Conservation (phyloP, 2,888 invertebrate species). For the Erebia epiphron region DNA sequence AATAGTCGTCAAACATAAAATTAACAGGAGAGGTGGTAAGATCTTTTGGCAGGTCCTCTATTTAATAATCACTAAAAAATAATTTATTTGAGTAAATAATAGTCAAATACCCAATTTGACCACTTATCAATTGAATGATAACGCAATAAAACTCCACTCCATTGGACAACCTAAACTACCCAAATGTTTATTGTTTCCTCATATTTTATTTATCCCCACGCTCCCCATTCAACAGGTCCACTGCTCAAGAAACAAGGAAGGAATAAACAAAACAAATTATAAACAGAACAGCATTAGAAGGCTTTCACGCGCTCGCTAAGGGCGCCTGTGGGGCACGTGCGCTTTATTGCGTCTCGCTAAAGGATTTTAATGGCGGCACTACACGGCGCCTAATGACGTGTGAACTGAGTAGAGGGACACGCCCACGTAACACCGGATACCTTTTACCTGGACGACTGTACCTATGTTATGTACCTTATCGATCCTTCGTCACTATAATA, state of each 20-base stretch:
- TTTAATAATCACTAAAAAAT: too few relatives aligned
- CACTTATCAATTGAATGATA: too few relatives aligned
- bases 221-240: constrained; percentile 1
- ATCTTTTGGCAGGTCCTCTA: too few relatives aligned
- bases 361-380: constrained; percentile 27
- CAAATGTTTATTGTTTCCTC: background rate
- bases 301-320: constrained; percentile 1
- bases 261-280: constrained; percentile 9
- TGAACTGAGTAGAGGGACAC: constrained; percentile 12
- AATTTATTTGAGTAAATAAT: too few relatives aligned
- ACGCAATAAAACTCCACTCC: too few relatives aligned
- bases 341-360: constrained; percentile 26
- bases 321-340: constrained; percentile 16
- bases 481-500: too few relatives aligned
- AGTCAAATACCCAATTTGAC: too few relatives aligned
- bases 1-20: too few relatives aligned
- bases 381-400: constrained; percentile 27
- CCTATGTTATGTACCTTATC: too few relatives aligned
- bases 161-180: background rate
- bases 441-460: background rate
- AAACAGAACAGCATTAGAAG: background rate
- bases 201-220: background rate
- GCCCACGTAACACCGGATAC: background rate
- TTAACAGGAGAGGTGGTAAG: too few relatives aligned
- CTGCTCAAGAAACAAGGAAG: background rate